Base-by-base conservation (phyloP, 1,140 invertebrate genomes). In the Vanessa tameamea region DNA sequence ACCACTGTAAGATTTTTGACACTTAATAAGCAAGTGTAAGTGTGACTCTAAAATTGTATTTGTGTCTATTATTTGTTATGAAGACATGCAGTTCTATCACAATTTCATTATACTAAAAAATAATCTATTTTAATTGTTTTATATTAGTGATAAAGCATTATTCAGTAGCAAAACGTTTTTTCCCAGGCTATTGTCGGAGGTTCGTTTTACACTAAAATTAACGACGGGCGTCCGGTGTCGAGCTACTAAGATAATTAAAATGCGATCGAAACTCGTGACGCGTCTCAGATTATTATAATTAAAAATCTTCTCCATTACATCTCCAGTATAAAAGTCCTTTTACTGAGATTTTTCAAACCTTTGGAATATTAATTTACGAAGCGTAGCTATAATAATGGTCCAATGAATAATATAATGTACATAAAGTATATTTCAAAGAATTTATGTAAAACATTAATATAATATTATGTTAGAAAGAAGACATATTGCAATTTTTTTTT, bases 191-290 rank as follows among this genome's bases (percentile, higher is more conserved):
- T 63, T 53, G 48, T 71, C 78, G 23, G 23, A 12, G 77, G 72
- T 53, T 87, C 81, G 64, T 55, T 76, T 87, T 87, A 78, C 86
- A 82, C 80, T 77, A 85, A 86, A 87, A 87, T 86, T 80, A 87
- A 87, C 82, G 57, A 78, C 75, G 59, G 64, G 68, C 68, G 68
- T 70, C 69, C 47, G 77, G 73, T 74, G 76, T 71, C 69, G 61
- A 51, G 69, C 59, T 71, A 64, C 69, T 70, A 61, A 64, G 69
- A 71, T 71, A 71, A 71, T 71, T 71, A 71, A 71, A 71, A 53
- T 71, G 48, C 47, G 59, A 71, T 71, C 69, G 69, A 71, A 64
- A 64, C 61, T 37, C 55, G 66, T 50, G 26, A 59, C 66, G 57
- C 57, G 69, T 51, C 69, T 71, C 69, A 53, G 66, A 47, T 69